Percentiles rank a stretch among this genome's conserved stretches.
Evolutionary conservation across 1,140 invertebrate species (phyloP).

Genomic region (Araneus ventricosus): DNA sequence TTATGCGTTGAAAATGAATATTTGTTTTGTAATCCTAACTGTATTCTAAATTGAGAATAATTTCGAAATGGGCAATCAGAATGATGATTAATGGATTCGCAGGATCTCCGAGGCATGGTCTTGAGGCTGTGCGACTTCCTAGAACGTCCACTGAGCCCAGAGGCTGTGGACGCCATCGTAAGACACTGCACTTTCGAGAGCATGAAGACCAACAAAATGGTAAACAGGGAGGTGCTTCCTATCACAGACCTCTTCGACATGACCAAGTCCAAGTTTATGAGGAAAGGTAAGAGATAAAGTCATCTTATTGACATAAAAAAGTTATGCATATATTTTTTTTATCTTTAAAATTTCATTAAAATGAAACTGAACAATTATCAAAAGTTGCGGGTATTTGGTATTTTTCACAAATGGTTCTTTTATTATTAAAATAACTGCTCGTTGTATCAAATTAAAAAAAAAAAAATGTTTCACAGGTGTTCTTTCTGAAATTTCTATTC

Average conservation of each 20-base stretch:
- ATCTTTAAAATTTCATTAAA: no score
- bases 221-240: slow-evolving; percentile 75
- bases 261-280: slow-evolving; percentile 79
- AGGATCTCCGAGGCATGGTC: slow-evolving; percentile 80
- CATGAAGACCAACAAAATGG: slow-evolving; percentile 79
- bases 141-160: slow-evolving; percentile 78
- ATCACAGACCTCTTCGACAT: slow-evolving; percentile 76
- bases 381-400: no score
- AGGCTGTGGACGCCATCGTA: slow-evolving; percentile 77
- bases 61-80: no score
- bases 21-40: neutral
- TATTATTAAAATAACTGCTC: no score
- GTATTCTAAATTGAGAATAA: neutral
- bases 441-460: no score
- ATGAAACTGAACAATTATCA: no score
- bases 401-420: no score
- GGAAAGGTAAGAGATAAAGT: slow-evolving; percentile 79
- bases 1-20: no score
- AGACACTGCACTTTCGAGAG: slow-evolving; percentile 81
- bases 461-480: no score
- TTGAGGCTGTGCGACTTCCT: slow-evolving; percentile 81
- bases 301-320: no score
- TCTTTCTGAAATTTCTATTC: no score
- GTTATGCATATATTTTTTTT: no score
- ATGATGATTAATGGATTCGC: neutral